phyloP scores from a whole-genome alignment of 2,797 vertebrate genomes.

The Leptoclinus maculatus region DNA sequence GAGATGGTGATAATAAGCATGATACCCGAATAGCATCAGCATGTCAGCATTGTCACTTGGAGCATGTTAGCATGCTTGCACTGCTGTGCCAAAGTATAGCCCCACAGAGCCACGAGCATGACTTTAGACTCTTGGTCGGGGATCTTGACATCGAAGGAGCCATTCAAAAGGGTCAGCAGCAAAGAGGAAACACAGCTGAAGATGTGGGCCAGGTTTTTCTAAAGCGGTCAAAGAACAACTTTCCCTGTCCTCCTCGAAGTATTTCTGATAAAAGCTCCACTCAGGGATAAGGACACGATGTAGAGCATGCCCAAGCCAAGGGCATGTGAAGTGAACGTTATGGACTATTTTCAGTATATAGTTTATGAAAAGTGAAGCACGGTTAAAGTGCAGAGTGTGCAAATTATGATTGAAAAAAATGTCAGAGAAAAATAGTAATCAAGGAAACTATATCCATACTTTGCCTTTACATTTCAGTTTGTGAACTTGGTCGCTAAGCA shows the following conservation, averaged over 20 bases:
- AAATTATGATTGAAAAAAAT: not conserved
- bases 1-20: not conserved
- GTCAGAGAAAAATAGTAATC: not conserved
- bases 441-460: slow-evolving; percentile 7
- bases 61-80: not conserved
- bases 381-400: slow-evolving; percentile 2
- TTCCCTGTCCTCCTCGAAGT: slow-evolving; percentile 2
- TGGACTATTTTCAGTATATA: slow-evolving; percentile 40
- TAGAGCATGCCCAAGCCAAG: slow-evolving; percentile 56
- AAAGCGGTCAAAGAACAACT: slow-evolving; percentile 26
- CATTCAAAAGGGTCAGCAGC: not conserved
- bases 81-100: not conserved
- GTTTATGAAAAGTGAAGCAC: slow-evolving; percentile 30
- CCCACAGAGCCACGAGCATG: not conserved
- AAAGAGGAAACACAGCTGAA: not conserved
- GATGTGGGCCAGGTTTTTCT: slow-evolving; percentile 24
- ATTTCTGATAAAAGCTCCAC: slow-evolving; percentile 27
- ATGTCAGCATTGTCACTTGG: not conserved
- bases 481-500: slow-evolving; percentile 9
- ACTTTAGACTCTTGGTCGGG: not conserved
- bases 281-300: slow-evolving; percentile 39
- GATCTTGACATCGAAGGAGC: not conserved
- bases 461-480: slow-evolving; percentile 28
- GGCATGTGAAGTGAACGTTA: slow-evolving; percentile 32
- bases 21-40: not conserved